Evolutionary conservation across 2,113 vertebrate species (phyloP), one percentile per base, ranked within the genome.

Genomic region (Cettia cetti): DNA sequence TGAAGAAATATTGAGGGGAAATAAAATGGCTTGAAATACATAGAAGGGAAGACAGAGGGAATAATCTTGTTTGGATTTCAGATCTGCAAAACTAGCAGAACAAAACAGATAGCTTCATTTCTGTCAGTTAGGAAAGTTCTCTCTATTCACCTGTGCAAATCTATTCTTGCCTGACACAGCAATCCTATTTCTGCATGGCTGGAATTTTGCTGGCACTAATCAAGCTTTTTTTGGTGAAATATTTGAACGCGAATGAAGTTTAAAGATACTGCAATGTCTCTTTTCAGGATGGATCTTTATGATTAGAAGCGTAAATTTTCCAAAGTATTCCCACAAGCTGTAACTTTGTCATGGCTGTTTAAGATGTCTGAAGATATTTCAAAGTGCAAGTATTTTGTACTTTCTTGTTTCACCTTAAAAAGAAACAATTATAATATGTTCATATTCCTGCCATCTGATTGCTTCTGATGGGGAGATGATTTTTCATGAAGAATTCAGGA

Each of bases 281-380:
- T 63, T 94, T 97, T 97, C 82, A 89, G 91, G 86, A 89, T 87
- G 88, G 84, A 92, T 86, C 89, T 92, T 92, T 78, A 95, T 89
- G 90, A 96, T 97, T 94, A 97, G 92, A 96, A 96, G 64, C 82
- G 96, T 95, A 97, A 97, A 97, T 97, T 93, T 97, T 74, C 63
- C 84, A 69, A 82, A 92, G 76, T 70, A 44, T 56, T 90, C 39
- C 31, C 82, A 86, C 68, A 53, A n/a, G 59, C 15, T 96, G 86
- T 72, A 97, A 81, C 81, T 97, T 96, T 91, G 80, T 96, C 92
- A 89, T 61, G 76, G 69, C 74, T 94, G 60, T 75, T 96, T 91
- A 90, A 96, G 63, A 19, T 10, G 33, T 86, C 35, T 27, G 92
- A 95, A 94, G 90, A 96, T 71, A 93, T 97, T 97, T 97, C 93